Conservation (phyloP, 2,113 vertebrate species). For the Platichthys flesus region DNA sequence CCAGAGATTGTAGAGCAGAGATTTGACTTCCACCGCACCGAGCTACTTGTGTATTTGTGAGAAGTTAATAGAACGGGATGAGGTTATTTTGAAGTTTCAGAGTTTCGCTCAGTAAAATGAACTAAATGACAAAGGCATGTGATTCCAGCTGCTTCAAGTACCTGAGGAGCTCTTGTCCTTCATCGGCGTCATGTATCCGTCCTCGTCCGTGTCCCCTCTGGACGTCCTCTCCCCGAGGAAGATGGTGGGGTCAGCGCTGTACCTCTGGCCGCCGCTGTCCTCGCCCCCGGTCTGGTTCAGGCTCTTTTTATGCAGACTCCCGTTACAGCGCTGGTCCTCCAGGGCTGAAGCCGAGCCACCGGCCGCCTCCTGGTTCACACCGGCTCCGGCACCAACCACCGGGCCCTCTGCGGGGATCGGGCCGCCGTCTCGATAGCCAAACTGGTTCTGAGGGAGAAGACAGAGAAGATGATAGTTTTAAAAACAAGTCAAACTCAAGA, state of each 20-base stretch:
- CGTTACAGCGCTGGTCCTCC: constrained; percentile 92
- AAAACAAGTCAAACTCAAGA: constrained; percentile 12
- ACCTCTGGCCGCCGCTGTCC: constrained; percentile 91
- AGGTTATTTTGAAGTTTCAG: too few relatives aligned
- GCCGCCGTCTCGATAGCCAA: constrained; percentile 89
- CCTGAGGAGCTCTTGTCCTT: constrained; percentile 93
- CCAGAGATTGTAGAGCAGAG: too few relatives aligned
- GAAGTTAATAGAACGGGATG: not conserved
- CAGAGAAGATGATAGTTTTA: not conserved
- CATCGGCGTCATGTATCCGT: constrained; percentile 95
- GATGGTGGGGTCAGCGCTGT: constrained; percentile 94
- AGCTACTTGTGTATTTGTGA: not conserved
- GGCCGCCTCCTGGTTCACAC: constrained; percentile 81
- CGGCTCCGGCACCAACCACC: constrained; percentile 69
- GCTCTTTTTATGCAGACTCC: constrained; percentile 88
- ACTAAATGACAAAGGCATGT: not conserved
- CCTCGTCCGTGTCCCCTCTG: constrained; percentile 88
- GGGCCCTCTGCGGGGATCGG: constrained; percentile 79
- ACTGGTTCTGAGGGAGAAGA: constrained; percentile 87
- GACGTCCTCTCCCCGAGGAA: constrained; percentile 87
- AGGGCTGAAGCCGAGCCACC: constrained; percentile 79
- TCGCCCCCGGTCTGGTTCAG: constrained; percentile 79
- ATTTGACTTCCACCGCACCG: not conserved
- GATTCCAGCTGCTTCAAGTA: constrained; percentile 58
- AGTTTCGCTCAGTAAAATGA: too few relatives aligned